Base-by-base conservation (phyloP, 92 coral and sea anemone species). In the Phenganax subtilis region DNA sequence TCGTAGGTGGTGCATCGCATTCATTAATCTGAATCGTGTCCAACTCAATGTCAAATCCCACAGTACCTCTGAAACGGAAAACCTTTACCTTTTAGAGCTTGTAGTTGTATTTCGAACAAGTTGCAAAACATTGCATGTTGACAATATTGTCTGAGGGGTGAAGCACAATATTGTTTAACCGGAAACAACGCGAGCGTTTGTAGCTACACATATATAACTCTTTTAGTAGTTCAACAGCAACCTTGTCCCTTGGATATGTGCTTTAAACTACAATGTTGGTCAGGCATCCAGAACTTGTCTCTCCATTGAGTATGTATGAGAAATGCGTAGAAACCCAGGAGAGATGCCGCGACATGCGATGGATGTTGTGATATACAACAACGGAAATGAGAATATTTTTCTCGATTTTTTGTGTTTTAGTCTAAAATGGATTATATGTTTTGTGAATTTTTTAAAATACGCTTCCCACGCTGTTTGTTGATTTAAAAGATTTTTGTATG, bases 1-100 rank as follows among this genome's bases (percentile, higher is more conserved):
- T 63, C 8, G 82, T 69, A 37, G 52, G 79, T 58, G 89, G 85
- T 29, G 82, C 80, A 77, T 94, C 98, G 80, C 98, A 94, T 84
- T 94, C 97, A 72, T 94, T 86, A 60, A 94, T 88, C 54, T 94
- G 97, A 11, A 94, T 90, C 54, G 89, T 88, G 85, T 88, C 92
- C 72, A 94, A 73, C 64, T 87, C 94, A 58, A 94, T 86, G 72
- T 94, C 94, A 60, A 94, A 90, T 58, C 98, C 88, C 51, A 94
- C 98, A 58, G 89, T 88, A 77, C 98, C 98, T 72, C 98, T 94
- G 75, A 64, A 73, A 14, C 65, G 27, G 27, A 59, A 59, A 14
- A 59, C 16, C 65, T 1, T 14, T 25, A 20, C 16, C 4, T 14
- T 14, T 59, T 14, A 59, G 65, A 20, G 65, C 16, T 14, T 20